These are phyloP conservation scores for Astur gentilis DNA, from an alignment of 2,113 vertebrate species.

Conservation along the genomic window DNA sequence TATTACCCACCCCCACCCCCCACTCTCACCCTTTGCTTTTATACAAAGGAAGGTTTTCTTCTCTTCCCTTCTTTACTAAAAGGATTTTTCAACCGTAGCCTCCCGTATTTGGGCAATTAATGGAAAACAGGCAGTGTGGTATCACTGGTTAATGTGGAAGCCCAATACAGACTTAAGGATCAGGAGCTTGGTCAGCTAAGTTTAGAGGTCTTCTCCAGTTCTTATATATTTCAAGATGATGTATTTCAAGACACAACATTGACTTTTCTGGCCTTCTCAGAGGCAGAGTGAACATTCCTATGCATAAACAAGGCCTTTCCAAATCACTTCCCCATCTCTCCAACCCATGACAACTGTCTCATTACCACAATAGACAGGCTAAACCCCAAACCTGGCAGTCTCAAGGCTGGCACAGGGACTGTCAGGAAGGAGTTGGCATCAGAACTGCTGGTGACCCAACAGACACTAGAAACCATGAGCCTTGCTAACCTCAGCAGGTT, in stretches of 20 bases:
- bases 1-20: background rate
- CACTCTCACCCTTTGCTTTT: background rate
- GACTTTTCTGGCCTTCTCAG: background rate
- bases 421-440: background rate
- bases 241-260: background rate
- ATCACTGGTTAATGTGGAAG: background rate
- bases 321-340: background rate
- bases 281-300: background rate
- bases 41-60: background rate
- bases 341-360: background rate
- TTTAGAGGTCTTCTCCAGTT: background rate
- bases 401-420: background rate
- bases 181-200: background rate
- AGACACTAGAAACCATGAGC: background rate
- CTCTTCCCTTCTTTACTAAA: background rate
- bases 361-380: background rate
- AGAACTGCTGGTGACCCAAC: background rate
- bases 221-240: background rate
- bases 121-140: background rate
- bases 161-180: background rate
- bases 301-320: background rate
- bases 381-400: background rate
- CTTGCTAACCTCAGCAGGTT: background rate
- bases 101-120: background rate
- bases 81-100: background rate